These are phyloP conservation scores for Dicyrtomina minuta DNA, from an alignment of 2,888 invertebrate genomes.

Conservation along the genomic window DNA sequence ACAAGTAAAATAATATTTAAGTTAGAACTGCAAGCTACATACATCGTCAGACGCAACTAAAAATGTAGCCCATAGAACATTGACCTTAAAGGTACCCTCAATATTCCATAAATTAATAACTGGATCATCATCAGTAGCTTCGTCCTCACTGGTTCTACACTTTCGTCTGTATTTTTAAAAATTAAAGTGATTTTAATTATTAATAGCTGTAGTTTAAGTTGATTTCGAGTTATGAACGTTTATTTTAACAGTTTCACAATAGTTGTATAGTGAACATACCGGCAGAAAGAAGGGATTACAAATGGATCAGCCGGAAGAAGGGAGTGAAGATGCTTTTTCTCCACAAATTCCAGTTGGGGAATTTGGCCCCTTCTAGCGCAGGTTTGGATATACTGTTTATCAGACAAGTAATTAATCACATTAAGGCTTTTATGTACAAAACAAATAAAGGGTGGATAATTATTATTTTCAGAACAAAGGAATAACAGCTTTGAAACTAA, in stretches of 20 bases:
- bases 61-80: constrained; percentile 59
- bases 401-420: no score
- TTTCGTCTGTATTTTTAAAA: constrained; percentile 37
- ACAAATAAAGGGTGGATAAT: no score
- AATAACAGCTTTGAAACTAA: no score
- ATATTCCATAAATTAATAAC: constrained; percentile 58
- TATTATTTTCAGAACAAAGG: no score
- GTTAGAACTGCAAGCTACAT: no score
- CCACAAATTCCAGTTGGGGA: constrained; percentile 60
- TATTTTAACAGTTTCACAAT: no score
- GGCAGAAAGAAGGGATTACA: constrained; percentile 57
- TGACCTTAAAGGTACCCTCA: constrained; percentile 57
- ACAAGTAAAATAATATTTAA: no score
- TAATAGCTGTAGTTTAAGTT: no score
- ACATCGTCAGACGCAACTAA: constrained; percentile 61
- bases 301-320: constrained; percentile 57
- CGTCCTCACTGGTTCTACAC: constrained; percentile 52
- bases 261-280: no score
- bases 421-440: no score
- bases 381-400: constrained; percentile 59
- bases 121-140: constrained; percentile 50
- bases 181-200: no score
- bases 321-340: constrained; percentile 57
- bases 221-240: no score
- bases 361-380: constrained; percentile 56